Percentiles rank a stretch among this genome's conserved stretches.
Evolutionary conservation across 2,113 vertebrate genomes (phyloP).

Genomic region (Stercorarius parasiticus): DNA sequence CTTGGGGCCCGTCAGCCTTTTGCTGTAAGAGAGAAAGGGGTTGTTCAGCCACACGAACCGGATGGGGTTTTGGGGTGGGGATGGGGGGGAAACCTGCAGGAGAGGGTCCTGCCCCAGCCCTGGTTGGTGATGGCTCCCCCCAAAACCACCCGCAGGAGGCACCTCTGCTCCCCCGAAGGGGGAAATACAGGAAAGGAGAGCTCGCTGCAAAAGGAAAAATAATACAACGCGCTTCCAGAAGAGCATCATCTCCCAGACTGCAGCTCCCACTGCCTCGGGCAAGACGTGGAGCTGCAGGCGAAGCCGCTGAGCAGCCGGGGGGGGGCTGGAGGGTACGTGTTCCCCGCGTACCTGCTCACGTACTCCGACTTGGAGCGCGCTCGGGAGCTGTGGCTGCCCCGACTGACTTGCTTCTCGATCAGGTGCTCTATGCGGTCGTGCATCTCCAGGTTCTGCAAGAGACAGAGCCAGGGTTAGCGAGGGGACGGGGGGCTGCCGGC

Average conservation of each 20-base stretch:
- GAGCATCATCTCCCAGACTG: not conserved
- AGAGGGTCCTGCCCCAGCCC: not conserved
- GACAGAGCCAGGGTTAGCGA: fast-evolving
- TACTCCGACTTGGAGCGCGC: conserved; percentile 79
- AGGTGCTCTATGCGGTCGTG: conserved; percentile 90
- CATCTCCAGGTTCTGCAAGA: conserved; percentile 89
- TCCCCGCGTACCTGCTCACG: conserved; percentile 79
- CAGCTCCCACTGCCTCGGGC: not conserved
- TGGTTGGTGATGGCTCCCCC: not conserved
- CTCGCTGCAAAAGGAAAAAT: not conserved
- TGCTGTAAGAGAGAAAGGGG: conserved; percentile 56
- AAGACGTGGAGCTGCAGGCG: fast-evolving
- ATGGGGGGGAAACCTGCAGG: not conserved
- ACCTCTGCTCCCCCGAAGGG: not conserved
- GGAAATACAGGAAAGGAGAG: not conserved
- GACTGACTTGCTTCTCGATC: conserved; percentile 79
- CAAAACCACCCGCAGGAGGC: fast-evolving
- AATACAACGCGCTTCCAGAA: fast-evolving
- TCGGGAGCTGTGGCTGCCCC: conserved; percentile 61
- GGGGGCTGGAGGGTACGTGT: fast-evolving
- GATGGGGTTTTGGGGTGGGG: too few species aligned
- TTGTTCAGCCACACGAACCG: fast-evolving
- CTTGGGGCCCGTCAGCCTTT: conserved; percentile 80
- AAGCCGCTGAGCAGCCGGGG: fast-evolving
- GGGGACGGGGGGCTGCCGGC: not conserved